These are phyloP conservation scores for Protophormia terraenovae DNA, from an alignment of 2,888 invertebrate genomes.

Conservation along the genomic window DNA sequence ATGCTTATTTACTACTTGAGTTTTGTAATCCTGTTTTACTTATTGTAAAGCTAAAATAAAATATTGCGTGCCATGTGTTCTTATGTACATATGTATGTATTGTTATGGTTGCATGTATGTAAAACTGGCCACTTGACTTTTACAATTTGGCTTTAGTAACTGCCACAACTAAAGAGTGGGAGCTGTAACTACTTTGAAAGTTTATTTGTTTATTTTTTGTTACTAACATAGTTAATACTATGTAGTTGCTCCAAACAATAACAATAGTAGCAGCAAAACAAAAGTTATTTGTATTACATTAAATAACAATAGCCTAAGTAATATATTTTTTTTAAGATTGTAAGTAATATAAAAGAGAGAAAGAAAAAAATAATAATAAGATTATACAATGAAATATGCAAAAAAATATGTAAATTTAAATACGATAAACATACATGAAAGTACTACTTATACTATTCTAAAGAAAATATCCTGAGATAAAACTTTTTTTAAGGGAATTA, in stretches of 20 bases:
- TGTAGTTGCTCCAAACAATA: not conserved
- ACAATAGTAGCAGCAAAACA: not conserved
- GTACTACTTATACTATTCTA: no score
- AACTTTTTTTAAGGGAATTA: no score
- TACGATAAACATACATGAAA: no score
- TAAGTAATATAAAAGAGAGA: not conserved
- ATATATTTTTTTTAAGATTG: not conserved
- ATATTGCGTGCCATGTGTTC: constrained; percentile 30
- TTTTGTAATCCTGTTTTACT: not conserved
- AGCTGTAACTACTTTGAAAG: constrained; percentile 15
- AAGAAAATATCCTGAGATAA: no score
- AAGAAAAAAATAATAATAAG: not conserved
- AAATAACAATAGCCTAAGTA: constrained; percentile 30
- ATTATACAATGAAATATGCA: not conserved
- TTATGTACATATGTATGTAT: no score
- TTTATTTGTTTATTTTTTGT: not conserved
- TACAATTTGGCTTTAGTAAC: constrained; percentile 5
- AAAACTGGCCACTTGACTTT: constrained; percentile 40
- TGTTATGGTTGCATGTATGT: not conserved
- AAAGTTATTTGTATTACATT: constrained; percentile 31
- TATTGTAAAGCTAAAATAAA: not conserved
- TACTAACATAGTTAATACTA: not conserved
- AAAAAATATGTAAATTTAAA: no score
- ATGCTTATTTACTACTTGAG: no score
- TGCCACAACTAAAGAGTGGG: not conserved